A percentile compares a stretch with the other conserved stretches of the same genome.
Conservation (phyloP, 2,113 vertebrate genomes). For the Alexandromys fortis region DNA sequence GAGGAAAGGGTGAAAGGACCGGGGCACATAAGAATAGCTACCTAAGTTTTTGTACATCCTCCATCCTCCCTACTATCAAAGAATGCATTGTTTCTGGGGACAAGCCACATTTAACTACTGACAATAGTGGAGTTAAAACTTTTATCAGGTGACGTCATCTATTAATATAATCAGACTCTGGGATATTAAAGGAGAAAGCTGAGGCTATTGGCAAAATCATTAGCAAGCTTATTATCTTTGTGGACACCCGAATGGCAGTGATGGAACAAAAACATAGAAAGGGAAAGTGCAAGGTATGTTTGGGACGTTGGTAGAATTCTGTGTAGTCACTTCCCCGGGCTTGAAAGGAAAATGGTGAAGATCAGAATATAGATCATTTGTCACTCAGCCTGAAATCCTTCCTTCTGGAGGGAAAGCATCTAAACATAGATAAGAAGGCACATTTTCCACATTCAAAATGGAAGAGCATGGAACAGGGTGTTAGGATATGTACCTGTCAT, state of each 20-base stretch:
- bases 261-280: not conserved
- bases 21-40: not conserved
- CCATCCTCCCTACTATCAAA: not conserved
- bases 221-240: slow-evolving; percentile 12
- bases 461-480: not conserved
- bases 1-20: not conserved
- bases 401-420: not conserved
- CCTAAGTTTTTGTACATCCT: not conserved
- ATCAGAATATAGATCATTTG: not conserved
- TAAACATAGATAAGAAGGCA: slow-evolving; percentile 11
- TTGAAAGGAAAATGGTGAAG: not conserved
- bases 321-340: not conserved
- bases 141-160: slow-evolving; percentile 36
- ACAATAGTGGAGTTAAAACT: not conserved
- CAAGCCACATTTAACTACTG: not conserved
- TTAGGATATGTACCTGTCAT: not conserved
- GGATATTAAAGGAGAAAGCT: slow-evolving; percentile 38
- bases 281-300: not conserved
- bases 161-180: slow-evolving; percentile 18
- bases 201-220: not conserved
- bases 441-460: slow-evolving; percentile 49
- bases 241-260: not conserved
- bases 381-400: not conserved
- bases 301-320: not conserved
- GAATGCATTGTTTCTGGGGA: slow-evolving; percentile 3